Evolutionary conservation across 2,888 invertebrate genomes (phyloP).

Genomic region (Zootermopsis nevadensis): DNA sequence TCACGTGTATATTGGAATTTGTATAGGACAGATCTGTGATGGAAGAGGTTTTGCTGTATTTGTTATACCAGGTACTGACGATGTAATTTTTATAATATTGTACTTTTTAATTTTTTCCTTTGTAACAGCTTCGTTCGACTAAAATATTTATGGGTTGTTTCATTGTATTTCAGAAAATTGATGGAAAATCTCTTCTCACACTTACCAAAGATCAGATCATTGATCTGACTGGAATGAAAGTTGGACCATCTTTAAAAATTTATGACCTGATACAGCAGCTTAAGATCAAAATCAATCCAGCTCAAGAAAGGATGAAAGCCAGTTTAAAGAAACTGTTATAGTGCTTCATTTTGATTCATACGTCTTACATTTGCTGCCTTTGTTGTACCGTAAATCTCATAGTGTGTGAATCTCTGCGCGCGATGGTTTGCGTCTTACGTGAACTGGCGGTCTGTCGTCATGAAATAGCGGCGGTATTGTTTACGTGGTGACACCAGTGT

Average conservation of each 20-base stretch:
- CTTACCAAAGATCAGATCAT: slow-evolving; percentile 92
- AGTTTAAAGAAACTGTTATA: slow-evolving; percentile 52
- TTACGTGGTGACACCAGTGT: not conserved
- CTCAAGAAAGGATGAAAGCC: slow-evolving; percentile 73
- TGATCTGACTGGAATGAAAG: slow-evolving; percentile 90
- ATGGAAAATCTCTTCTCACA: slow-evolving; percentile 82
- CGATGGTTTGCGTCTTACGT: not conserved
- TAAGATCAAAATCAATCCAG: slow-evolving; percentile 84
- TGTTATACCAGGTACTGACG: no score
- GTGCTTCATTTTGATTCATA: slow-evolving; percentile 26
- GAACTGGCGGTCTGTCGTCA: not conserved
- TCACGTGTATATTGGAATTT: no score
- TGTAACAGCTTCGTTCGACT: no score
- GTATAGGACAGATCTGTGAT: no score
- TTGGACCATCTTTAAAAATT: slow-evolving; percentile 94
- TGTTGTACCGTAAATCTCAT: not conserved
- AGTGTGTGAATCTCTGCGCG: not conserved
- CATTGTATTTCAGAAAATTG: slow-evolving; percentile 72
- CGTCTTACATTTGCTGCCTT: slow-evolving; percentile 4
- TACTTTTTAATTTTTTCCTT: no score
- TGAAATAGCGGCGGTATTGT: not conserved
- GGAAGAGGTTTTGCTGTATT: no score
- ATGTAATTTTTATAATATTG: no score
- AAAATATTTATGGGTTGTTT: not conserved
- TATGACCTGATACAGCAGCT: slow-evolving; percentile 92